Evolutionary conservation across 2,113 vertebrate species (phyloP).

Genomic region (Chlamydotis undulata): DNA sequence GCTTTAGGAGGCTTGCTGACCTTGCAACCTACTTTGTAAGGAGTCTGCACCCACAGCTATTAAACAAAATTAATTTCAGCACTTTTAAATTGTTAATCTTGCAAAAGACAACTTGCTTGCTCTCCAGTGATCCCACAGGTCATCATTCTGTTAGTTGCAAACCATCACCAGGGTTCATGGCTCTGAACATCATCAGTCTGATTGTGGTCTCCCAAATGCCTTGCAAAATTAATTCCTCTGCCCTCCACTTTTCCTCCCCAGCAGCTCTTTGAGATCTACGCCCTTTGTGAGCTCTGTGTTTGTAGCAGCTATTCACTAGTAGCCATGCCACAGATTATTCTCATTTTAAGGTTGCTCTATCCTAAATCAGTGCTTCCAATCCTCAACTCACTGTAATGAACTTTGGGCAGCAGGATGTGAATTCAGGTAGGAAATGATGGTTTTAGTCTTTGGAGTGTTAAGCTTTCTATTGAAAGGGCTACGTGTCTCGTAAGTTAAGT

Average conservation of each 20-base stretch:
- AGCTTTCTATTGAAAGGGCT: neutral
- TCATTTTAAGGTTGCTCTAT: neutral
- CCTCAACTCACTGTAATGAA: neutral
- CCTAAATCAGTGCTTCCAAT: neutral
- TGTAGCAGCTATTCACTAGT: neutral
- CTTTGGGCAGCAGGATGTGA: neutral
- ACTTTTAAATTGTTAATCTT: slow-evolving; percentile 67
- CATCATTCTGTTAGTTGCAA: slow-evolving; percentile 24
- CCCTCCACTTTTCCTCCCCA: neutral
- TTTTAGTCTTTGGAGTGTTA: neutral
- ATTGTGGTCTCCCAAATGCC: slow-evolving; percentile 28
- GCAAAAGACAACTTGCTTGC: slow-evolving; percentile 55
- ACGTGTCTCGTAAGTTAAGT: neutral
- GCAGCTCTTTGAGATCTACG: neutral
- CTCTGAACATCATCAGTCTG: slow-evolving; percentile 17
- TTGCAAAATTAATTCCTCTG: slow-evolving; percentile 36
- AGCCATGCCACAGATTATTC: neutral
- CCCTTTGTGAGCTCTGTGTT: neutral
- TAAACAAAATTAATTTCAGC: slow-evolving; percentile 68
- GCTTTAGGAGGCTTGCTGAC: slow-evolving; percentile 57
- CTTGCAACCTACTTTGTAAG: slow-evolving; percentile 64
- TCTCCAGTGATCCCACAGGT: slow-evolving; percentile 54
- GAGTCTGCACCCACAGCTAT: slow-evolving; percentile 55
- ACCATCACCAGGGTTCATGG: slow-evolving; percentile 9
- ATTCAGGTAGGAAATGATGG: slow-evolving; percentile 21